Evolutionary conservation across 2,888 invertebrate species (phyloP).

Genomic region (Sinotaia quadrata): DNA sequence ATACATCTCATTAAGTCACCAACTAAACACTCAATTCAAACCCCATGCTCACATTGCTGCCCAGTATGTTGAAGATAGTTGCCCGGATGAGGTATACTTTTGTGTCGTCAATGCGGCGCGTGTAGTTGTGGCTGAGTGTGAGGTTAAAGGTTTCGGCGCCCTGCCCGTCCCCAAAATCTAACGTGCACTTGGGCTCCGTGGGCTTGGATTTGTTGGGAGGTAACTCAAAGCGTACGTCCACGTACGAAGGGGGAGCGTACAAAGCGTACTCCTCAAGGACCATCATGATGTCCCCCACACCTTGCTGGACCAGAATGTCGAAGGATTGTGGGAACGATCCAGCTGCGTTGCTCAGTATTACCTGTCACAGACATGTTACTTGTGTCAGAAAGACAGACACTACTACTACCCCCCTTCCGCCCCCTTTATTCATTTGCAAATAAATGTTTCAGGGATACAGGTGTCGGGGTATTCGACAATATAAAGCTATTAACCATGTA

Average conservation of each 20-base stretch:
- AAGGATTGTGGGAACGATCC: slow-evolving; percentile 23
- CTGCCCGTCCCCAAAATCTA: slow-evolving; percentile 52
- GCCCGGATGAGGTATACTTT: slow-evolving; percentile 39
- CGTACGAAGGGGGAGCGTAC: slow-evolving; percentile 32
- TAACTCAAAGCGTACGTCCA: slow-evolving; percentile 34
- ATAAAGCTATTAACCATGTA: too few species aligned
- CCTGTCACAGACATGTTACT: neutral
- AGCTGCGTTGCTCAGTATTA: slow-evolving; percentile 43
- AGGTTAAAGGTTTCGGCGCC: neutral
- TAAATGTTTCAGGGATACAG: too few species aligned
- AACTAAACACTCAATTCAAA: too few species aligned
- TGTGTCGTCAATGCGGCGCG: slow-evolving; percentile 34
- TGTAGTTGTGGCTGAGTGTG: slow-evolving; percentile 24
- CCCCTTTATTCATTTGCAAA: too few species aligned
- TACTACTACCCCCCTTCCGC: too few species aligned
- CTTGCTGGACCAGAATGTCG: slow-evolving; percentile 42
- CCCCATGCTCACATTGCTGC: slow-evolving; percentile 31
- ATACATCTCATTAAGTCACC: too few species aligned
- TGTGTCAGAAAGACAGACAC: too few species aligned
- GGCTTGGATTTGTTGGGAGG: slow-evolving; percentile 36
- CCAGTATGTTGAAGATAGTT: slow-evolving; percentile 45
- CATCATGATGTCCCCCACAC: slow-evolving; percentile 47
- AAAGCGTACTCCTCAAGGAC: slow-evolving; percentile 29
- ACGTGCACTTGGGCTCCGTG: slow-evolving; percentile 43
- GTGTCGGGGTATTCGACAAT: too few species aligned